Evolutionary conservation across 2,113 vertebrate genomes (phyloP).

Genomic region (cat (Felis catus)): F.catus_Fca126_mat1.0 CM031416.1:52769501-52770000

Average conservation of each 20-base stretch:
- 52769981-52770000: background rate
- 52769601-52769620: rapidly evolving
- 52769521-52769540: background rate
- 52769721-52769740: background rate
- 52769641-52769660: background rate
- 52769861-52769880: background rate
- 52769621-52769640: background rate
- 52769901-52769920: background rate
- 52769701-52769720: background rate
- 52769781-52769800: background rate
- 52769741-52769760: background rate
- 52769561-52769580: background rate
- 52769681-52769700: background rate
- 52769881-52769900: background rate
- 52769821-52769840: background rate
- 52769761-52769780: background rate
- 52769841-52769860: background rate
- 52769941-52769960: background rate
- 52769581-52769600: background rate
- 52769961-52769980: background rate
- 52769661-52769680: background rate
- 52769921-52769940: background rate
- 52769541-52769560: background rate
- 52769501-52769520: background rate
- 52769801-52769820: background rate